Conservation (phyloP, 2,113 vertebrate species). For the Hemiprocne comata region DNA sequence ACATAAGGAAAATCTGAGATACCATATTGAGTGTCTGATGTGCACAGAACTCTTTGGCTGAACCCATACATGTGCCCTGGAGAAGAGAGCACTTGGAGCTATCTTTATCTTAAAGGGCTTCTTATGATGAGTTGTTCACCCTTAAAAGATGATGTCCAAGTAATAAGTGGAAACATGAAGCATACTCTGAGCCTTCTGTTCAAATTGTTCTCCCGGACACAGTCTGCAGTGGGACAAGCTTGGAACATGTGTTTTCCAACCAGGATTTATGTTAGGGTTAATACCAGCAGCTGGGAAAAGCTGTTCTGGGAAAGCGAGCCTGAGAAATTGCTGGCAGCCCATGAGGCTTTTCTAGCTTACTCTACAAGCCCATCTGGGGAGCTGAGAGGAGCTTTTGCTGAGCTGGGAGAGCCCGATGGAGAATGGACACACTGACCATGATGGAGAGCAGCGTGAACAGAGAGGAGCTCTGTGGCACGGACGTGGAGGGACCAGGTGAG, state of each 20-base stretch:
- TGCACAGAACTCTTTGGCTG: not conserved
- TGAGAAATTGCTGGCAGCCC: conserved; percentile 14
- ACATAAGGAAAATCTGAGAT: not conserved
- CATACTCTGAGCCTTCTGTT: not conserved
- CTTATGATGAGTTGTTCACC: not conserved
- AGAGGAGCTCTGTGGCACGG: not conserved
- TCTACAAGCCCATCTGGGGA: conserved; percentile 8
- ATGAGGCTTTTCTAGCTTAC: not conserved
- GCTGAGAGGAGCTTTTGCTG: not conserved
- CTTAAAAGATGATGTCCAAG: not conserved
- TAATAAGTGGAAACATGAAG: not conserved
- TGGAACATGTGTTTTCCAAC: not conserved
- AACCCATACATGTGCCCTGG: not conserved
- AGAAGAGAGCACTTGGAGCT: not conserved
- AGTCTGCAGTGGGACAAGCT: not conserved
- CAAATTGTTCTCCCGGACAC: not conserved
- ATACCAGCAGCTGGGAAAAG: not conserved
- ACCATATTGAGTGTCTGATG: not conserved
- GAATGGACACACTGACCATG: not conserved
- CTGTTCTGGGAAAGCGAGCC: not conserved
- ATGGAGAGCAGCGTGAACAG: not conserved
- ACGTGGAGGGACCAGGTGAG: conserved; percentile 34
- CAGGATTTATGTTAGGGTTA: conserved; percentile 7
- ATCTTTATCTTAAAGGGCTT: not conserved
- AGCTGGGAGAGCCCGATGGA: not conserved